phyloP scores from a whole-genome alignment of 1,140 invertebrate genomes.

The Nymphalis io region DNA sequence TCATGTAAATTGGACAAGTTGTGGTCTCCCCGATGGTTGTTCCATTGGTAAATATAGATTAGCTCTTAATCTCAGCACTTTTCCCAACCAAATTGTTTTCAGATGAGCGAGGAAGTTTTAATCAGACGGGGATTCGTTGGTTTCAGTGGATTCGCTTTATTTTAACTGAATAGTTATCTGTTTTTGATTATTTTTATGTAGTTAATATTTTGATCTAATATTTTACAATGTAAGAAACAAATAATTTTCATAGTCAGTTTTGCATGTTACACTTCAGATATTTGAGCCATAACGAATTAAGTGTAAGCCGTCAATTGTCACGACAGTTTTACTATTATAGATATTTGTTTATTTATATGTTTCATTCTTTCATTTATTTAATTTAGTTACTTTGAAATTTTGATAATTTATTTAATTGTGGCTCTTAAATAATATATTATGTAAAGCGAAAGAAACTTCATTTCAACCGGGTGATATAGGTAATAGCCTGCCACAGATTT shows the following conservation, averaged over 20 bases:
- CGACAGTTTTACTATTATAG: too few relatives aligned
- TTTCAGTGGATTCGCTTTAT: conserved; percentile 19
- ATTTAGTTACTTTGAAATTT: too few relatives aligned
- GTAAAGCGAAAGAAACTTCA: too few relatives aligned
- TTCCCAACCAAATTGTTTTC: conserved; percentile 63
- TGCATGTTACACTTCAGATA: too few relatives aligned
- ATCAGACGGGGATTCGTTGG: conserved; percentile 33
- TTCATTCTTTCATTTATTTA: not conserved
- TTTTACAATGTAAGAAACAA: not conserved
- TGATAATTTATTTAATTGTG: too few relatives aligned
- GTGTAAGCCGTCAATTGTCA: too few relatives aligned
- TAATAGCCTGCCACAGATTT: not conserved
- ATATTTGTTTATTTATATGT: not conserved
- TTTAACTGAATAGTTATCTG: conserved; percentile 13
- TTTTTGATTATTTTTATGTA: not conserved
- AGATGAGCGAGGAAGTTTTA: conserved; percentile 46
- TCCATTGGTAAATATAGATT: conserved; percentile 72
- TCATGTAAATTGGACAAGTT: conserved; percentile 78
- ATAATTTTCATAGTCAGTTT: not conserved
- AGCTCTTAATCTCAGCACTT: conserved; percentile 66
- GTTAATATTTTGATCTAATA: too few relatives aligned
- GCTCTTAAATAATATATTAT: too few relatives aligned
- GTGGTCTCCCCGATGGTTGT: conserved; percentile 61
- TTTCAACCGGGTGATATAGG: too few relatives aligned
- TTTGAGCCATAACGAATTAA: too few relatives aligned